Evolutionary conservation across 1,140 invertebrate species (phyloP).

Genomic region (Meteorus sp.): DNA sequence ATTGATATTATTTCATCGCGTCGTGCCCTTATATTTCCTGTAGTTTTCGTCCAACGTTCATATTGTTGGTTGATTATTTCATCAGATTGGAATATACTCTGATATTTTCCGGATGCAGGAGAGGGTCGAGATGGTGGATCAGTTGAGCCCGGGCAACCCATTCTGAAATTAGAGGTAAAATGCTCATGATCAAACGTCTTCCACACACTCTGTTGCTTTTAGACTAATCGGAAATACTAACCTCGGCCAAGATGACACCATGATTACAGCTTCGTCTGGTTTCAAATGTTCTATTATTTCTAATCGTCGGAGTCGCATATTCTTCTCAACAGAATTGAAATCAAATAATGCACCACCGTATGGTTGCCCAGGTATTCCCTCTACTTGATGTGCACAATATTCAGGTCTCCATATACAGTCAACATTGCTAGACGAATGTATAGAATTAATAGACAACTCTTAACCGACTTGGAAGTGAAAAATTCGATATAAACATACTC

Average conservation of each 20-base stretch:
- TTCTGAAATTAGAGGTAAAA: too few relatives aligned
- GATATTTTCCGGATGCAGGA: slow-evolving; percentile 75
- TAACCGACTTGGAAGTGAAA: too few relatives aligned
- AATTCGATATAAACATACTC: slow-evolving; percentile 60
- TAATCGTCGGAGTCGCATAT: slow-evolving; percentile 90
- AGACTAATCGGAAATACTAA: too few relatives aligned
- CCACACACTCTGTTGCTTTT: too few relatives aligned
- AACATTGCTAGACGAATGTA: slow-evolving; percentile 59
- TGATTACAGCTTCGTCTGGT: too few relatives aligned
- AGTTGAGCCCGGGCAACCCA: slow-evolving; percentile 89
- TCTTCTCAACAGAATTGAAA: slow-evolving; percentile 97
- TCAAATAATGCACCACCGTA: slow-evolving; percentile 91
- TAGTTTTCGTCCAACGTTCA: slow-evolving; percentile 93
- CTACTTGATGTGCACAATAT: slow-evolving; percentile 98
- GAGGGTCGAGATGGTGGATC: slow-evolving; percentile 72
- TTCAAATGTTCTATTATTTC: too few relatives aligned
- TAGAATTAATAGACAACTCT: neutral
- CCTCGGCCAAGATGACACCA: too few relatives aligned
- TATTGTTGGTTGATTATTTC: slow-evolving; percentile 91
- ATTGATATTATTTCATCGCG: slow-evolving; percentile 94
- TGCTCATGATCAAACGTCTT: too few relatives aligned
- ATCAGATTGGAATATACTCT: slow-evolving; percentile 94
- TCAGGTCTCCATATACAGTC: slow-evolving; percentile 97
- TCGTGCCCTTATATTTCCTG: slow-evolving; percentile 88
- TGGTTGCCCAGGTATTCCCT: slow-evolving; percentile 97